phyloP scores from a whole-genome alignment of 1,140 invertebrate genomes.

The Musca domestica region DNA sequence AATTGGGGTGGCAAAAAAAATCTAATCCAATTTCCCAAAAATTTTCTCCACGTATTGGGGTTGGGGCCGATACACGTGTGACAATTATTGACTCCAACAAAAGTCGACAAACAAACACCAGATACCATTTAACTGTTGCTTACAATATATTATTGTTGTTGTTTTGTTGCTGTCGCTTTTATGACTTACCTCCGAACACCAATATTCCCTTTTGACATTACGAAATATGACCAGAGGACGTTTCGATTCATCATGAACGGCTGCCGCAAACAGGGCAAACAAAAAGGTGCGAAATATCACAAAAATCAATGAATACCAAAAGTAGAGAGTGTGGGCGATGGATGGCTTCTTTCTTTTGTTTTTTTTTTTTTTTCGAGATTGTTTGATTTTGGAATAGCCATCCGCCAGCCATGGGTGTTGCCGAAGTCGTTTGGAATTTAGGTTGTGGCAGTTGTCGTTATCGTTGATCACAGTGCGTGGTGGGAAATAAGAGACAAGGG shows the following conservation, averaged over 20 bases:
- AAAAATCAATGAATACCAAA: conserved; percentile 64
- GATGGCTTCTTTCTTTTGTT: conserved; percentile 42
- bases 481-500: background rate
- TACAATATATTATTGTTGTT: background rate
- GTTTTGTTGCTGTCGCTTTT: background rate
- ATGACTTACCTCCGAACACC: conserved; percentile 58
- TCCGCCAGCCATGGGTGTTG: too few relatives aligned
- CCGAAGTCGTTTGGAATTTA: too few relatives aligned
- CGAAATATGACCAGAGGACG: conserved; percentile 58
- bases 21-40: too few relatives aligned
- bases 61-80: too few relatives aligned
- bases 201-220: conserved; percentile 59
- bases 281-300: conserved; percentile 59
- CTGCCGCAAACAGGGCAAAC: conserved; percentile 61
- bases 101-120: too few relatives aligned
- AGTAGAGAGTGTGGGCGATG: conserved; percentile 55
- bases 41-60: too few relatives aligned
- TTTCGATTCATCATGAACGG: conserved; percentile 64
- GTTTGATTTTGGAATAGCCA: background rate
- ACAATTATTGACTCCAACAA: too few relatives aligned
- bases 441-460: too few relatives aligned
- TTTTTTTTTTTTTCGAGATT: conserved; percentile 34
- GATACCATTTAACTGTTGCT: too few relatives aligned
- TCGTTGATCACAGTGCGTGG: too few relatives aligned
- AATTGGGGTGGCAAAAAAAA: too few relatives aligned